Evolutionary conservation across 2,888 invertebrate species (phyloP).

Genomic region (Cryptocephalus moraei): DNA sequence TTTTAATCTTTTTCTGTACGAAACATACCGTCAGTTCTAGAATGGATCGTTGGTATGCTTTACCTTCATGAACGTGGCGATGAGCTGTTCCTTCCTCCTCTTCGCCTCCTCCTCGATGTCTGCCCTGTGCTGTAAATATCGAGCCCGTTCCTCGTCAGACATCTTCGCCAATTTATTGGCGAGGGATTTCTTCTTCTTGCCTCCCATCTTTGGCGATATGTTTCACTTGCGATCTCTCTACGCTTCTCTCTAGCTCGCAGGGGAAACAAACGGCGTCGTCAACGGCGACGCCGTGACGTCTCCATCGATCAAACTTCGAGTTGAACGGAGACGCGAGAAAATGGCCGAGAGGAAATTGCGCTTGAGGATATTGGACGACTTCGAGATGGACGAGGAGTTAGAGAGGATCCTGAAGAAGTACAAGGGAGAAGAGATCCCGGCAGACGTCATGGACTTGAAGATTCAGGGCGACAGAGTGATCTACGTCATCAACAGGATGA

Average conservation of each 20-base stretch:
- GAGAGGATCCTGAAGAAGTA: conserved; percentile 7
- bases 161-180: conserved; percentile 69
- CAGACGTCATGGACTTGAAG: conserved; percentile 39
- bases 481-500: conserved; percentile 8
- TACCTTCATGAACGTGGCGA: conserved; percentile 74
- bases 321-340: background rate
- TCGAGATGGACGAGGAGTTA: conserved; percentile 8
- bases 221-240: background rate
- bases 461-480: conserved; percentile 47
- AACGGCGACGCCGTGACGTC: no score
- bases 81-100: conserved; percentile 67
- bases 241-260: no score
- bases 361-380: conserved; percentile 1
- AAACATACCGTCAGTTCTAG: conserved; percentile 8
- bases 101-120: conserved; percentile 75
- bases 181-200: conserved; percentile 57
- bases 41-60: background rate
- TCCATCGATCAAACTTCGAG: no score
- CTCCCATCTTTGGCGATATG: conserved; percentile 29
- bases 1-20: conserved; percentile 67
- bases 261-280: no score
- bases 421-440: conserved; percentile 10
- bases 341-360: conserved; percentile 4
- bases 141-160: conserved; percentile 73
- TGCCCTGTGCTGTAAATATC: conserved; percentile 72